Evolutionary conservation across 37 sponge, comb jelly and placozoan species (phyloP), one percentile per base, ranked within the genome.

Genomic region (Beroe ovata): DNA sequence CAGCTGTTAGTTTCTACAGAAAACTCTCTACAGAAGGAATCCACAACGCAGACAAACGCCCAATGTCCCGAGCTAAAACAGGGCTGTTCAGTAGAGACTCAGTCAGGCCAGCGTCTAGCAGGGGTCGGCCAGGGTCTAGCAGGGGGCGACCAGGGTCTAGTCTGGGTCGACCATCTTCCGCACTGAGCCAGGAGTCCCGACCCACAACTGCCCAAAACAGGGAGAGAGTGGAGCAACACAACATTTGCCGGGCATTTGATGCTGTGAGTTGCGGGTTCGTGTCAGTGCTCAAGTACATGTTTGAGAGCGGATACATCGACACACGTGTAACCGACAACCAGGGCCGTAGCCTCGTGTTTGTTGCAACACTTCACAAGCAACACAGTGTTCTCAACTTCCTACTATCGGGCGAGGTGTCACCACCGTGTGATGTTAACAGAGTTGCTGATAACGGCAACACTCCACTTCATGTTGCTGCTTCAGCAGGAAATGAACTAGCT

Each of bases 391-490:
- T 69, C 14, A 69, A 69, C 38, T 36, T 34, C 25, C 71, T 69
- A 11, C 26, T 61, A 16, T 61, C 63, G 3, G 63, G 21, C 6
- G 28, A 20, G 3, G 25, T 35, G 18, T 6, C 4, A 3, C 18
- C 71, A 3, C 8, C 38, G 35, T 29, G 26, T 6, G 38, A 69
- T 69, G 36, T 69, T 29, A 35, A 69, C 36, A 29, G 38, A 35
- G 71, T 69, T 29, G 71, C 71, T 69, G 71, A 69, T 25, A 69
- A 69, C 25, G 71, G 71, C 4, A 69, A 69, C 38, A 69, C 71
- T 11, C 71, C 71, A 2, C 71, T 69, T 2, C 71, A 69, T 69
- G 71, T 69, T 19, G 71, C 71, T 29, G 71, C 71, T 34, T 69
- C 71, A 36, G 71, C 71, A 25, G 71, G 71, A 4, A 69, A 69